Percentiles rank a stretch among this genome's conserved stretches.
Conservation (phyloP, 2,888 invertebrate species). For the Lissocephala sabroskyi region DNA sequence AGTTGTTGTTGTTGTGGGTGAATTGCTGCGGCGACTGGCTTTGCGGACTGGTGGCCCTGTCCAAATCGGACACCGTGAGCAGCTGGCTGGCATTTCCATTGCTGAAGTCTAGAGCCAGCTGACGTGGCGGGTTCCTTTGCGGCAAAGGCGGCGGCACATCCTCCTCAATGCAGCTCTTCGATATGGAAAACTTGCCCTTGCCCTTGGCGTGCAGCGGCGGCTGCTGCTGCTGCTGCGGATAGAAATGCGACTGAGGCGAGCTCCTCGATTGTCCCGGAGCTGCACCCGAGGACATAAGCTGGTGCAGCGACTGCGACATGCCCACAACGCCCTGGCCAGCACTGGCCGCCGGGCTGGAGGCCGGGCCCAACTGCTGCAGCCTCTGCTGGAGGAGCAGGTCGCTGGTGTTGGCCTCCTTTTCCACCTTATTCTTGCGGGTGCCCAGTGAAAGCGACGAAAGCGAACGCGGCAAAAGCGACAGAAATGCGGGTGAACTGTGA, state of each 20-base stretch:
- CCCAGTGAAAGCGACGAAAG: constrained; percentile 72
- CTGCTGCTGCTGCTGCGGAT: constrained; percentile 49
- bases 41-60: constrained; percentile 60
- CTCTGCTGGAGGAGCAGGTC: constrained; percentile 63
- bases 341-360: constrained; percentile 43
- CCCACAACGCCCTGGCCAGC: constrained; percentile 35
- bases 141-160: constrained; percentile 75
- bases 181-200: constrained; percentile 58
- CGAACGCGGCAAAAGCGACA: constrained; percentile 72
- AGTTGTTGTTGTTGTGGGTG: constrained; percentile 19
- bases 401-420: constrained; percentile 69
- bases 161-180: constrained; percentile 65
- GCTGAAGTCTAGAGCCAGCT: constrained; percentile 52
- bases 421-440: constrained; percentile 70
- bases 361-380: constrained; percentile 29
- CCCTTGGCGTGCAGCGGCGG: constrained; percentile 60
- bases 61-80: constrained; percentile 70
- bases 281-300: constrained; percentile 44
- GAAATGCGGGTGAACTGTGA: constrained; percentile 71
- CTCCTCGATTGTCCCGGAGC: constrained; percentile 30
- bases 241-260: constrained; percentile 35
- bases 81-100: constrained; percentile 37
- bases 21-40: constrained; percentile 34
- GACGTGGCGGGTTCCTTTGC: constrained; percentile 73
- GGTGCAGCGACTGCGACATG: constrained; percentile 62